phyloP scores from a whole-genome alignment of 2,888 invertebrate genomes.

The Lottia scabra region DNA sequence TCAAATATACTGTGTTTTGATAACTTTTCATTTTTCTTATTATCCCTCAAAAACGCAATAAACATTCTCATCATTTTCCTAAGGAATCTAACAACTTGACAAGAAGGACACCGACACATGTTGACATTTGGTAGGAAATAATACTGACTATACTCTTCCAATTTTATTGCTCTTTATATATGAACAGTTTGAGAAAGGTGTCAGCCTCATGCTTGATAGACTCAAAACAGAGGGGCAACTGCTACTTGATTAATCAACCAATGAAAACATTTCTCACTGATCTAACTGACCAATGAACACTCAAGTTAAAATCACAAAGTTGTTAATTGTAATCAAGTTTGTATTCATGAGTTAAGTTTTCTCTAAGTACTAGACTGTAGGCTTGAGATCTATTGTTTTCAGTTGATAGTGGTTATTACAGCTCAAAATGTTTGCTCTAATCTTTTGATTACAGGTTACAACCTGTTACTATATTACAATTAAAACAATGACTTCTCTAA shows the following conservation, averaged over 20 bases:
- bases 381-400: neutral
- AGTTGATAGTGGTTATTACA: neutral
- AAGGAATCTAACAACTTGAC: neutral
- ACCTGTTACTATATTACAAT: neutral
- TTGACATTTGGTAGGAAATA: neutral
- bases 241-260: neutral
- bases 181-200: neutral
- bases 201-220: neutral
- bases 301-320: neutral
- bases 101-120: slow-evolving; percentile 3
- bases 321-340: slow-evolving; percentile 2
- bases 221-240: slow-evolving; percentile 1
- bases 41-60: neutral
- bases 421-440: neutral
- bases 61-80: neutral
- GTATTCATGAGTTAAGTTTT: neutral
- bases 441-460: neutral
- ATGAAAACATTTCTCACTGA: neutral
- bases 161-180: neutral
- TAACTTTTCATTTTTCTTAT: neutral
- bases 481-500: neutral
- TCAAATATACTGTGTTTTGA: neutral
- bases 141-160: too few relatives aligned
- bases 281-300: neutral
- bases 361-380: neutral